A percentile compares a stretch with the other conserved stretches of the same genome.
These are phyloP conservation scores for Nematopogon swammerdamellus DNA, from an alignment of 2,888 invertebrate species.

Conservation along the genomic window DNA sequence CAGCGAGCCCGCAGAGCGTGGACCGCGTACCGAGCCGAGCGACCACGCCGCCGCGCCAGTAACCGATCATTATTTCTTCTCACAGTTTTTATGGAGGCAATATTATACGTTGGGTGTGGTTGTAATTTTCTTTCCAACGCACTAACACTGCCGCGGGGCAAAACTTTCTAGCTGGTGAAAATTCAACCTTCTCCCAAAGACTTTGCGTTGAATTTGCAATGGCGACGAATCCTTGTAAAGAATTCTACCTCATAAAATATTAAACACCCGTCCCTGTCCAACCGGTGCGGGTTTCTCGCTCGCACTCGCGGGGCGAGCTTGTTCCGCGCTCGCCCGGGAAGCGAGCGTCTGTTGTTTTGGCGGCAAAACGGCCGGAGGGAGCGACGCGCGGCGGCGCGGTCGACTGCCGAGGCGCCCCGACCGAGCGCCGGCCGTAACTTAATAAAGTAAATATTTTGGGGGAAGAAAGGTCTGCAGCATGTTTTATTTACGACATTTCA, in stretches of 20 bases:
- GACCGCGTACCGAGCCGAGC: slow-evolving; percentile 17
- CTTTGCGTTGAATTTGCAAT: no score
- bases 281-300: slow-evolving; percentile 18
- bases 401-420: no score
- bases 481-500: slow-evolving; percentile 55
- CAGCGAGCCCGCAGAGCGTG: no score
- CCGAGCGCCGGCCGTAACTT: slow-evolving; percentile 51
- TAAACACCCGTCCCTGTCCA: slow-evolving; percentile 45
- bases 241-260: slow-evolving; percentile 46
- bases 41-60: slow-evolving; percentile 34
- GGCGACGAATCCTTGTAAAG: neutral
- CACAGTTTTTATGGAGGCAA: slow-evolving; percentile 56
- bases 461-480: slow-evolving; percentile 42
- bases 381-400: neutral
- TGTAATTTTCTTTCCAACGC: slow-evolving; percentile 52
- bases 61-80: slow-evolving; percentile 57
- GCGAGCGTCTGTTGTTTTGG: slow-evolving; percentile 56
- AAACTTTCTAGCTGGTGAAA: neutral
- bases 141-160: neutral
- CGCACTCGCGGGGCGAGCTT: no score
- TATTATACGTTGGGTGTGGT: slow-evolving; percentile 57
- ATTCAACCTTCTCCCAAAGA: no score
- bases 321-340: slow-evolving; percentile 38
- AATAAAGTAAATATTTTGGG: slow-evolving; percentile 47
- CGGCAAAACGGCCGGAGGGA: slow-evolving; percentile 43